These are phyloP conservation scores for Sporophila hypoxantha DNA, from an alignment of 2,113 vertebrate genomes.

Conservation along the genomic window DNA sequence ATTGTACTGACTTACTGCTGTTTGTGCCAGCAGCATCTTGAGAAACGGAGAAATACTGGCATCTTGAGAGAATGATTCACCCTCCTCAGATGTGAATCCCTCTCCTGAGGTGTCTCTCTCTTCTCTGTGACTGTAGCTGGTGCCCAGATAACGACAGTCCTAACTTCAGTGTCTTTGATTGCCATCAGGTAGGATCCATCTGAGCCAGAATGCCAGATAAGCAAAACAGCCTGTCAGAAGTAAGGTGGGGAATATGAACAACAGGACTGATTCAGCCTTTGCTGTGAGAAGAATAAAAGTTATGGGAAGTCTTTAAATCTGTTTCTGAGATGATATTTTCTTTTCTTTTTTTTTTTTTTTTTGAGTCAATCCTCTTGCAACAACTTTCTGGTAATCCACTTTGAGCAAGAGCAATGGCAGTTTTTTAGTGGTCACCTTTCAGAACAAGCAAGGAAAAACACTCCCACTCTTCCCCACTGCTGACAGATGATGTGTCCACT, in stretches of 20 bases:
- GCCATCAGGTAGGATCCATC: constrained; percentile 6
- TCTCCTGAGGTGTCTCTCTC: constrained; percentile 51
- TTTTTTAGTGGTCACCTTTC: not conserved
- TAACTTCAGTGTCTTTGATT: not conserved
- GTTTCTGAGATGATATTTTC: not conserved
- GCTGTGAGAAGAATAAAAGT: not conserved
- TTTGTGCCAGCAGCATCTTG: constrained; percentile 61
- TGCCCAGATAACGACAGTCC: constrained; percentile 1
- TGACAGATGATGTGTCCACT: not conserved
- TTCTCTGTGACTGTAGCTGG: constrained; percentile 21
- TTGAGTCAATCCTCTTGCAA: not conserved
- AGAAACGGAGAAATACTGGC: constrained; percentile 51
- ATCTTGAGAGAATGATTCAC: constrained; percentile 61
- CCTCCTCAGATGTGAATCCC: constrained; percentile 53
- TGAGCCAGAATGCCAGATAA: constrained; percentile 5
- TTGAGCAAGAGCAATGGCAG: not conserved
- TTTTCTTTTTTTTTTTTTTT: not conserved
- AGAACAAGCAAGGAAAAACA: not conserved
- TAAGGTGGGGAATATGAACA: not conserved
- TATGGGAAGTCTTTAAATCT: not conserved
- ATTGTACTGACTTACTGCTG: constrained; percentile 58
- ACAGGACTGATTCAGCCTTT: not conserved
- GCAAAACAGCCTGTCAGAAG: not conserved
- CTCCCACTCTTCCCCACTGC: not conserved
- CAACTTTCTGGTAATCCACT: not conserved